phyloP scores from a whole-genome alignment of 1,140 invertebrate species.

The Trichonephila clavata region DNA sequence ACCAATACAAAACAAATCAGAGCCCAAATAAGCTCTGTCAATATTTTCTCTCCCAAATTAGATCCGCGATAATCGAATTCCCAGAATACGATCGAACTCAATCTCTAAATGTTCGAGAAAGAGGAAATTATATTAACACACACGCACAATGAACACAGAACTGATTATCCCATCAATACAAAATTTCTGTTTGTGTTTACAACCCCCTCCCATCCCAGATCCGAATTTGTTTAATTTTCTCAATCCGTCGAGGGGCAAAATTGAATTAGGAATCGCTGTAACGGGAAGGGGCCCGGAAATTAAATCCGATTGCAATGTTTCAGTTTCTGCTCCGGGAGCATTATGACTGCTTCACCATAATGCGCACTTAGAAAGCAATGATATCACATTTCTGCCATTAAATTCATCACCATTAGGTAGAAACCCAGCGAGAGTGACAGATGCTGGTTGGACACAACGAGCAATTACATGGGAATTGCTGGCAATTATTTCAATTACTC shows the following conservation, averaged over 20 bases:
- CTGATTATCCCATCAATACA: background rate
- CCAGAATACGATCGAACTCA: too few species aligned
- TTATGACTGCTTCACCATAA: constrained; percentile 39
- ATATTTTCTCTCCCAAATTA: too few species aligned
- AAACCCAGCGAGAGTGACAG: constrained; percentile 48
- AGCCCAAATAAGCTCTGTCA: too few species aligned
- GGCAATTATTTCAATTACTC: constrained; percentile 70
- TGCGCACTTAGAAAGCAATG: constrained; percentile 54
- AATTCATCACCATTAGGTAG: constrained; percentile 63
- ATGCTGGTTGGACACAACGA: constrained; percentile 63
- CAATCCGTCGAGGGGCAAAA: background rate
- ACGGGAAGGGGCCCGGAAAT: background rate
- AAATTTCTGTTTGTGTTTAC: background rate
- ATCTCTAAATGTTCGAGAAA: too few species aligned
- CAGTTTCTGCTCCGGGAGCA: background rate
- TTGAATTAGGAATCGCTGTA: background rate
- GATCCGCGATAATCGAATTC: too few species aligned
- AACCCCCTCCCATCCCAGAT: background rate
- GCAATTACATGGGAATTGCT: constrained; percentile 65
- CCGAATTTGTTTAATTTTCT: constrained; percentile 13
- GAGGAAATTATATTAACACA: too few species aligned
- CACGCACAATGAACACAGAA: too few species aligned
- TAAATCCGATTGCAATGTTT: constrained; percentile 30
- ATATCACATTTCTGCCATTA: constrained; percentile 54
- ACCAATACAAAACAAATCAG: too few species aligned